Base-by-base conservation (phyloP, 2,888 invertebrate species). In the Drosophila engyochracea region DNA sequence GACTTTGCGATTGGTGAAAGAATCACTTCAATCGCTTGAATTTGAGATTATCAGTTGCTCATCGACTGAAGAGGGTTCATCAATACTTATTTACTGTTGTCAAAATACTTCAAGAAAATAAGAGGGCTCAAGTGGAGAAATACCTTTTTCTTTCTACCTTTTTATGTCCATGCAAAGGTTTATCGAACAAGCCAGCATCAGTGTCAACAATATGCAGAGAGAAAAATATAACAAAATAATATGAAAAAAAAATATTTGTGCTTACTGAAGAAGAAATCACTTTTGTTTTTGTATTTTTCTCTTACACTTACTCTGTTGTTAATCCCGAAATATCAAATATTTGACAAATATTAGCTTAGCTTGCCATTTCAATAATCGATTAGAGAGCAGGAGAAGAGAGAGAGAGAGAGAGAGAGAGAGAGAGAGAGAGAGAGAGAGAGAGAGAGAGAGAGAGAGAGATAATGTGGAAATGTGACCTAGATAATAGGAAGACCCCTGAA, bases 261-360 rank as follows among this genome's bases (percentile, higher is more conserved):
- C 5, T 30, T 31, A 30, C 1, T 22, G 37, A 37, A 35, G 3
- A 19, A 19, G 1, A 54, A 53, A 25, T 35, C 35, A 3, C 0
- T 19, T 55, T 31, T 19, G 9, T 25, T 25, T 55, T 55, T 31
- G 31, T 10, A 9, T 1, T 16, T 9, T 25, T 25, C 25, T 16
- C 16, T 25, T 37, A 2, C 19, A 12, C 16, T 58, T 55, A 37
- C 12, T 53, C 14, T 22, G 14, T 33, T 16, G 28, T 28, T 41
- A 52, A 33, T 52, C 28, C 28, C 22, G 39, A 37, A 62, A 31
- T 7, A 54, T 52, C 28, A 55, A 25, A 55, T 39, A 39, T 39
- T 57, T 30, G 28, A 57, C 39, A 57, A 39, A 14, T 55, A 25
- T 28, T 28, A n/a, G 22, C 71, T 61, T 35, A 70, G 53, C 71